phyloP scores from a whole-genome alignment of 1,140 invertebrate species.

The Asbolus verrucosus region DNA sequence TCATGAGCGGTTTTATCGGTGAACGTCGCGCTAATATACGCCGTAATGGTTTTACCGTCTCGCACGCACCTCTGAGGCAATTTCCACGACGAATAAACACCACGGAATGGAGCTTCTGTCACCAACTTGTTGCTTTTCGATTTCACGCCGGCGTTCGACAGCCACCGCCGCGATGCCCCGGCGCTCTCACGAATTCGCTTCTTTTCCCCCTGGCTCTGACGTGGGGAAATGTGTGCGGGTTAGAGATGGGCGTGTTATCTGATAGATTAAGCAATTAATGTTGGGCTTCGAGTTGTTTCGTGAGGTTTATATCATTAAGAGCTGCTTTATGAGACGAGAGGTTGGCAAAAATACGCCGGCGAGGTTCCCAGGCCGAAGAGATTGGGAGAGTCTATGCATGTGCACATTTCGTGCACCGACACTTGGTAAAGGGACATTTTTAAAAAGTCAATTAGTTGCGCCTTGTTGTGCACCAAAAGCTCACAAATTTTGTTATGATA shows the following conservation, averaged over 20 bases:
- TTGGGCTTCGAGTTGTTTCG: slow-evolving; percentile 55
- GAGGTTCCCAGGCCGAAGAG: slow-evolving; percentile 9
- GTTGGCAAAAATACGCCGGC: slow-evolving; percentile 14
- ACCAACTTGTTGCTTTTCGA: slow-evolving; percentile 24
- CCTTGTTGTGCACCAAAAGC: too few relatives aligned
- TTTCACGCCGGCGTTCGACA: slow-evolving; percentile 10
- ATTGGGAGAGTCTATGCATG: too few relatives aligned
- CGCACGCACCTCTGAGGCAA: slow-evolving; percentile 33
- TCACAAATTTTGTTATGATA: too few relatives aligned
- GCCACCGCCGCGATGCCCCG: background rate
- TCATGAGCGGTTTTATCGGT: slow-evolving; percentile 40
- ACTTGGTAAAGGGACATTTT: too few relatives aligned
- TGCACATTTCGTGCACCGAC: too few relatives aligned
- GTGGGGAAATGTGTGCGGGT: slow-evolving; percentile 55
- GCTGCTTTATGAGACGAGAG: slow-evolving; percentile 53
- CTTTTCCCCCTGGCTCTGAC: slow-evolving; percentile 20
- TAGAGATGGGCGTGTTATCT: slow-evolving; percentile 58
- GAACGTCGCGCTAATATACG: slow-evolving; percentile 36
- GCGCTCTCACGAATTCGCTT: background rate
- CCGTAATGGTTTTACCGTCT: slow-evolving; percentile 38
- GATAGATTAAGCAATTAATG: slow-evolving; percentile 62
- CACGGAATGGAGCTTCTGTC: slow-evolving; percentile 23
- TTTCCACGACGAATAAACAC: slow-evolving; percentile 36
- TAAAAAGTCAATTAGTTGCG: too few relatives aligned
- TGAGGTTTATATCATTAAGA: slow-evolving; percentile 58